Evolutionary conservation across 1,140 invertebrate genomes (phyloP), one percentile per base, ranked within the genome.

Genomic region (Chrysopa pallens): DNA sequence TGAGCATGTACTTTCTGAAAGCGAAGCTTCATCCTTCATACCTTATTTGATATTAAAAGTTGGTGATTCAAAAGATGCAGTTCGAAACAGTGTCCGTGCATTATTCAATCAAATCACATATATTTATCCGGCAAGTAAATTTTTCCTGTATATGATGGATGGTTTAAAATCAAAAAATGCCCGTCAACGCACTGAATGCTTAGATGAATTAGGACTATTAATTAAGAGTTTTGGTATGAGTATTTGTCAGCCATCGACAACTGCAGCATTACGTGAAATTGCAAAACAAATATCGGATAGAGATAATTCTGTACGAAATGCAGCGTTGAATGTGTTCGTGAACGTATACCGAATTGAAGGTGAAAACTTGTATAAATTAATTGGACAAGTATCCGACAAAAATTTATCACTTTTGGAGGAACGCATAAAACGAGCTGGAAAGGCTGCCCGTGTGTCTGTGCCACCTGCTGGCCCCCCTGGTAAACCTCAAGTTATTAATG

Each of bases 121-220:
- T 12, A 74, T 97, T 1, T 95, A 91, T 61, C 80, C 91, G 1
- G 81, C 84, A 35, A 83, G 77, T 29, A 96, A 94, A 60, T 69
- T 97, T 50, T 97, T 93, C 57, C 42, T 70, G 2, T 86, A 85
- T 54, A 68, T 97, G 2, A 85, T 96, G 76, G 91, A 97, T 55
- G 94, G 91, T 9, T 62, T 98, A 2, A 92, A 92, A 59, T 92
- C 89, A 0, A 98, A 98, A 63, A 98, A 97, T 67, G 84, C 93
- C 6, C 73, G 93, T 42, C 93, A 97, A 63, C 72, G 93, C 58
- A 83, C 89, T 52, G 93, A 97, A 64, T 97, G 93, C 58, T 66
- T 98, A 36, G 90, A 95, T 55, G 86, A 92, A 57, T 69, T 96
- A 46, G 82, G 84, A 6, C 76, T 73, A 41, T 67, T 96, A 36